These are phyloP conservation scores for Muscidifurax raptorellus DNA, from an alignment of 1,140 invertebrate genomes.

Conservation along the genomic window DNA sequence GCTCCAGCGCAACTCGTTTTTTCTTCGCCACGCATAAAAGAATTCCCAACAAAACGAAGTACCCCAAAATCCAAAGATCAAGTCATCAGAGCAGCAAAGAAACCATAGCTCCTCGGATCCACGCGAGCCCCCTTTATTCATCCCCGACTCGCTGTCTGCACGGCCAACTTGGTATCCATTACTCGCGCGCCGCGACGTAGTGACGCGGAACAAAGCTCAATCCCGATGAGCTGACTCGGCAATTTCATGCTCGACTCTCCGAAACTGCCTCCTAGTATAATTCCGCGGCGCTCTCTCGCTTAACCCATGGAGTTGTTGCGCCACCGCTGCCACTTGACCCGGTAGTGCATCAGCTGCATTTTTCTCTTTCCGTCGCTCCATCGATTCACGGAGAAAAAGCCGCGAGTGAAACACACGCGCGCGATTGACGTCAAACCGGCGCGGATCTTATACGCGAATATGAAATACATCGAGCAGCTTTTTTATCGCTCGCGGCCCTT, in stretches of 20 bases:
- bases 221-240: slow-evolving; percentile 67
- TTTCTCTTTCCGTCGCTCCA: not conserved
- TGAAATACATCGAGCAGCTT: too few species aligned
- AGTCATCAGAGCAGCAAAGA: not conserved
- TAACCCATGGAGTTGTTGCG: not conserved
- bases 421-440: too few species aligned
- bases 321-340: slow-evolving; percentile 60
- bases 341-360: slow-evolving; percentile 49
- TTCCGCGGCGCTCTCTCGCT: slow-evolving; percentile 51
- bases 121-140: not conserved
- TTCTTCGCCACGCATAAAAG: not conserved
- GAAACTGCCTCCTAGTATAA: slow-evolving; percentile 66
- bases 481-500: too few species aligned
- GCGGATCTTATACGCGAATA: too few species aligned
- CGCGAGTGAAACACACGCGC: too few species aligned
- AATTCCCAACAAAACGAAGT: slow-evolving; percentile 21
- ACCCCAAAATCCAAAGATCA: not conserved
- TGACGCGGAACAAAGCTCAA: slow-evolving; percentile 62
- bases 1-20: not conserved
- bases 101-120: not conserved
- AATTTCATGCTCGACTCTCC: slow-evolving; percentile 60
- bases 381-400: not conserved
- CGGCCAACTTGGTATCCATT: slow-evolving; percentile 12
- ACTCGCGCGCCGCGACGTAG: not conserved
- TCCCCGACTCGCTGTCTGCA: not conserved